Base-by-base conservation (phyloP, 2,113 vertebrate genomes). In the Pavo muticus region DNA sequence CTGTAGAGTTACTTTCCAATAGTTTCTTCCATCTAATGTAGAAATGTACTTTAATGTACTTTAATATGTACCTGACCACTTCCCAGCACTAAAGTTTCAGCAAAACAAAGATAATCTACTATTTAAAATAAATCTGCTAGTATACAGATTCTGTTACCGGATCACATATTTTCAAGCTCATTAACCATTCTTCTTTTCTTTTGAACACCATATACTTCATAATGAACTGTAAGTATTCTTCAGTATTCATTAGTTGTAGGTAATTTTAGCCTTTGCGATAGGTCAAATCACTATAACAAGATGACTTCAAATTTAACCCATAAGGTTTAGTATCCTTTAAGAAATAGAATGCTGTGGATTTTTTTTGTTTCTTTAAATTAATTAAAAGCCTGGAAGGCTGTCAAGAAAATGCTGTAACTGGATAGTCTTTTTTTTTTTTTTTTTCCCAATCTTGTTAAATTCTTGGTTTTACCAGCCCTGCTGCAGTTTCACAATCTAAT, bases 371-470 rank as follows among this genome's bases (percentile, higher is more conserved):
- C 37, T 64, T 40, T 37, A 73, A 90, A 44, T 85, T 94, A 76
- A 94, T 93, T 96, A 93, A 93, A 93, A 71, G 13, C 13, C 16
- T 91, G 75, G 45, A 90, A 90, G n/a, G 42, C 64, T 86, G 50
- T 90, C 64, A 90, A 91, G 79, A 83, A 76, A 88, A 45, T 10
- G 5, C 37, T 88, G 90, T 76, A 74, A 88, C 85, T 73, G 60
- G 64, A 80, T 93, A 83, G 39, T 69, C 54, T 67, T 48, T 86
- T 79, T 80, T 19, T 57, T 32, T 54, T 17, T 56, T 54, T 50
- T 21, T 24, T 56, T 56, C 14, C 14, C 45, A 87, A 83, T 60
- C 56, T 88, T 71, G 48, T 67, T 82, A 40, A 94, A 74, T 70
- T 83, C 42, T 86, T 88, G 18, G 40, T 57, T 93, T 94, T 93